Percentiles rank a stretch among this genome's conserved stretches.
These are phyloP conservation scores for Dinoponera quadriceps DNA, from an alignment of 1,140 invertebrate species.

Conservation along the genomic window DNA sequence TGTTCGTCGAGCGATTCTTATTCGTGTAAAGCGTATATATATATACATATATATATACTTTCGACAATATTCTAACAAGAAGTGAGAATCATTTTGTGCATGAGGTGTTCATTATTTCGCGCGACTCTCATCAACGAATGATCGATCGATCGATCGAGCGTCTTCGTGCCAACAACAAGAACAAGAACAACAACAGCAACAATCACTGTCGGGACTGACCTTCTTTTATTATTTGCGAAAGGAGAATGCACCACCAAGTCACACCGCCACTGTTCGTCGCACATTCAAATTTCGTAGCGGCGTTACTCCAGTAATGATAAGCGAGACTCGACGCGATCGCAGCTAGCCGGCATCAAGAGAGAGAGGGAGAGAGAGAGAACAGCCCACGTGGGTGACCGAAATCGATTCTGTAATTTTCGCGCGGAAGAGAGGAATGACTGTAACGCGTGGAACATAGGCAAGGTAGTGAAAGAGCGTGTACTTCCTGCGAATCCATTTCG, in stretches of 20 bases:
- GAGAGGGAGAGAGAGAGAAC: too few species aligned
- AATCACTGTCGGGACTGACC: constrained; percentile 14
- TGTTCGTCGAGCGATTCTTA: constrained; percentile 48
- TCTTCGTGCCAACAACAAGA: constrained; percentile 34
- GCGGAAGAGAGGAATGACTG: constrained; percentile 39
- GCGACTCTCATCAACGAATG: constrained; percentile 18
- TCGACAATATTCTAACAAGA: constrained; percentile 43
- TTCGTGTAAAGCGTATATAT: constrained; percentile 10
- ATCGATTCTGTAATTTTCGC: constrained; percentile 36
- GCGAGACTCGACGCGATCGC: constrained; percentile 24
- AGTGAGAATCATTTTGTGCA: constrained; percentile 10
- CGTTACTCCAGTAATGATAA: constrained; percentile 9
- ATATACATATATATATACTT: too few species aligned
- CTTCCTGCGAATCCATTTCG: constrained; percentile 17
- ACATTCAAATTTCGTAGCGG: constrained; percentile 16
- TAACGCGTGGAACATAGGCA: not conserved
- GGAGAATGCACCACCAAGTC: not conserved
- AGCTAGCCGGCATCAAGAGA: constrained; percentile 29
- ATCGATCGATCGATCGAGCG: constrained; percentile 16
- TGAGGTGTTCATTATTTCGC: constrained; percentile 23
- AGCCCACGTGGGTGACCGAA: not conserved
- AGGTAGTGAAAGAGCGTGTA: not conserved
- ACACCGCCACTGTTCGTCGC: not conserved
- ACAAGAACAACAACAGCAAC: too few species aligned
- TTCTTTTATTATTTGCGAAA: not conserved